Percentiles rank a stretch among this genome's conserved stretches.
Evolutionary conservation across 2,888 invertebrate species (phyloP).

Genomic region (Tenthredo mesomela): DNA sequence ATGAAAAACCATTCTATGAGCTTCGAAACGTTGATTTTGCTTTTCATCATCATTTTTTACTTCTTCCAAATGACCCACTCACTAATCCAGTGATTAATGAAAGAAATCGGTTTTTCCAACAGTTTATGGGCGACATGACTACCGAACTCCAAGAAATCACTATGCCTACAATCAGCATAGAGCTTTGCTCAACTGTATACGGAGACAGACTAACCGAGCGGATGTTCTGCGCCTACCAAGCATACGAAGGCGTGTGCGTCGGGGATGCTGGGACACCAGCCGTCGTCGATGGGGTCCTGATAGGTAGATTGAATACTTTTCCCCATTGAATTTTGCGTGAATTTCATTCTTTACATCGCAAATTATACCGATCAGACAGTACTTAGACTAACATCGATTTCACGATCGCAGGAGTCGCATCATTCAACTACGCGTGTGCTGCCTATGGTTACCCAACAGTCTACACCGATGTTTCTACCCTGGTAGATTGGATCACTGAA

Average conservation of each 20-base stretch:
- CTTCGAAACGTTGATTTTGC: neutral
- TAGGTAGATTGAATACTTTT: constrained; percentile 60
- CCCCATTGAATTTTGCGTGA: too few species aligned
- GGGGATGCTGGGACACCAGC: constrained; percentile 69
- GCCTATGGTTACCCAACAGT: constrained; percentile 63
- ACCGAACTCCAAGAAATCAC: constrained; percentile 16
- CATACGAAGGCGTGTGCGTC: constrained; percentile 63
- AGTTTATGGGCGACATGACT: constrained; percentile 17
- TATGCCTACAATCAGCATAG: constrained; percentile 61
- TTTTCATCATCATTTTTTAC: neutral
- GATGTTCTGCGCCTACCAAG: constrained; percentile 64
- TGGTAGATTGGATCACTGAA: constrained; percentile 65
- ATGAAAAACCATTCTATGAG: neutral
- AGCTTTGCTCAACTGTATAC: constrained; percentile 59
- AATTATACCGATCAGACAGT: neutral
- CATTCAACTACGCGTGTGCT: constrained; percentile 67
- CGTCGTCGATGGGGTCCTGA: constrained; percentile 58
- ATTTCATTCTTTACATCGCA: neutral
- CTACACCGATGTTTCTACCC: constrained; percentile 63
- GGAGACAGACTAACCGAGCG: constrained; percentile 60
- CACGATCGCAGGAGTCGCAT: constrained; percentile 63
- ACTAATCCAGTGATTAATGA: too few species aligned
- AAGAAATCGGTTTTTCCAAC: neutral
- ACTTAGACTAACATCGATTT: neutral
- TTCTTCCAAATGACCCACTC: neutral